phyloP scores from a whole-genome alignment of 2,113 vertebrate species.

The Formicarius rufipectus region DNA sequence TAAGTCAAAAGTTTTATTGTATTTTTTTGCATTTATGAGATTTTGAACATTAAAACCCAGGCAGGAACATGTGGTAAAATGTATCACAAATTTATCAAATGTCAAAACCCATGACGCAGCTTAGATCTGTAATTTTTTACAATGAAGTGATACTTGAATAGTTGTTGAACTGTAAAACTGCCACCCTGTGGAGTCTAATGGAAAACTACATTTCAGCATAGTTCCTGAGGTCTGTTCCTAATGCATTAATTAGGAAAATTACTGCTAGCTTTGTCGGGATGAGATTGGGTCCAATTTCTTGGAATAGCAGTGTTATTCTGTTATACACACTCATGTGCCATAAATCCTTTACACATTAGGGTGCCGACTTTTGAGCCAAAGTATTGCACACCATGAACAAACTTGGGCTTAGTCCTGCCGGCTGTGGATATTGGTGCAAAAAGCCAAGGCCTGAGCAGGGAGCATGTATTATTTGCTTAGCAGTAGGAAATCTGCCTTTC shows the following conservation, averaged over 20 bases:
- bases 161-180: neutral
- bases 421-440: neutral
- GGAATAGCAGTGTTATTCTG: neutral
- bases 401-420: neutral
- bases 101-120: constrained; percentile 20
- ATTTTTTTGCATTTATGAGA: constrained; percentile 27
- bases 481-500: neutral
- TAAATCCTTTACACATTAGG: neutral
- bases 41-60: constrained; percentile 32
- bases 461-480: neutral
- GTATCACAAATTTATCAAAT: constrained; percentile 32
- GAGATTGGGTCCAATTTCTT: neutral
- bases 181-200: neutral
- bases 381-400: neutral
- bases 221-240: neutral
- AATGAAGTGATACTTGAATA: constrained; percentile 43
- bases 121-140: constrained; percentile 42
- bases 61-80: constrained; percentile 9
- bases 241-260: constrained; percentile 24
- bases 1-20: constrained; percentile 44
- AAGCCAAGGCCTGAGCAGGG: neutral
- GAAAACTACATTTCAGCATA: neutral
- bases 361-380: neutral
- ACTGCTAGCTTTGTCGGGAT: neutral
- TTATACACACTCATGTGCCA: neutral